phyloP scores from a whole-genome alignment of 1,140 invertebrate genomes.

The Magallana gigas region DNA sequence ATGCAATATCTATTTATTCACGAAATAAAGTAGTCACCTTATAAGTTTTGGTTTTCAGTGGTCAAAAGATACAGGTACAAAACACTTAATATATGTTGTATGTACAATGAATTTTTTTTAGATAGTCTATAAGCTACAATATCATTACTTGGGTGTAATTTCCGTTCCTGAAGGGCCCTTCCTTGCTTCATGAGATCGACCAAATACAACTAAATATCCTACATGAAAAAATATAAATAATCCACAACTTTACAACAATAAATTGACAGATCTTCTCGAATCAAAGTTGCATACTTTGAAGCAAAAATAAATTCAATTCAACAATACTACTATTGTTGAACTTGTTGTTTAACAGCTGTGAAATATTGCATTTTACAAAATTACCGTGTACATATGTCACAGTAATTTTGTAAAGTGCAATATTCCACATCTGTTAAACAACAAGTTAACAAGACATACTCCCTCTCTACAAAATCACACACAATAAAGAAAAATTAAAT shows the following conservation, averaged over 20 bases:
- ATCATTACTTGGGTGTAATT: slow-evolving; percentile 83
- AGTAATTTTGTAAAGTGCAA: not conserved
- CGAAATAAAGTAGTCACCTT: too few species aligned
- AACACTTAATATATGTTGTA: not conserved
- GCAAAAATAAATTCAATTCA: too few species aligned
- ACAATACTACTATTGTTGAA: too few species aligned
- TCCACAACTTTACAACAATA: not conserved
- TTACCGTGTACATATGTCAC: not conserved
- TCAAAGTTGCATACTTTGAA: not conserved
- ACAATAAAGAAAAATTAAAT: too few species aligned
- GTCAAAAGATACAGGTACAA: not conserved
- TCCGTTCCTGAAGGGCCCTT: slow-evolving; percentile 83
- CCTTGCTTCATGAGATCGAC: slow-evolving; percentile 87
- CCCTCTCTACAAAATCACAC: too few species aligned
- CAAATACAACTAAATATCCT: slow-evolving; percentile 83
- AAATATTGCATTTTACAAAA: too few species aligned
- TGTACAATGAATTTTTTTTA: not conserved
- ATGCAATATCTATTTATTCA: too few species aligned
- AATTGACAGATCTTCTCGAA: not conserved
- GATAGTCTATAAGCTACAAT: not conserved
- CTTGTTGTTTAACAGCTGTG: too few species aligned
- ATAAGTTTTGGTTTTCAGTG: not conserved
- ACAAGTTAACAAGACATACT: too few species aligned
- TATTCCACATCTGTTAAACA: too few species aligned
- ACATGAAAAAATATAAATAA: slow-evolving; percentile 4